Evolutionary conservation across 2,797 vertebrate species (phyloP).

Genomic region (Carduelis carduelis): DNA sequence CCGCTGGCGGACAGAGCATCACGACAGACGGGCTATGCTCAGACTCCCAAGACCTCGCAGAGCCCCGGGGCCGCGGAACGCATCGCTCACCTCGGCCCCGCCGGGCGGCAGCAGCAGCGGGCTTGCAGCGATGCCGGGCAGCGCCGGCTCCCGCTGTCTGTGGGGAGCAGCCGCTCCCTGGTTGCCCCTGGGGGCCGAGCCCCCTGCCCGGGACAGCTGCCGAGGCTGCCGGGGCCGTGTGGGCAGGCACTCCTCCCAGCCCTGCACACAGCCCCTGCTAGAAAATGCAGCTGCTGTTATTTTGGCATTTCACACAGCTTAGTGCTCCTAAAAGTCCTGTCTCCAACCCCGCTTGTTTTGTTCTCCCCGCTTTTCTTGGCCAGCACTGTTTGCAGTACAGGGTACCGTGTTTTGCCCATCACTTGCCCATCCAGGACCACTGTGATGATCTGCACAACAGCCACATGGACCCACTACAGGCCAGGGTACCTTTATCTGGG

Average conservation of each 20-base stretch:
- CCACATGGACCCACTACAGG: background rate
- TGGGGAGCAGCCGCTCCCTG: background rate
- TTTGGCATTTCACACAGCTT: background rate
- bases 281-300: background rate
- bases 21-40: background rate
- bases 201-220: background rate
- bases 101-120: background rate
- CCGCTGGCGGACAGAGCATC: background rate
- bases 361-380: background rate
- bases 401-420: fast-evolving
- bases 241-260: background rate
- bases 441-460: background rate
- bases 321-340: background rate
- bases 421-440: background rate
- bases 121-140: background rate
- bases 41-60: background rate
- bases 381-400: background rate
- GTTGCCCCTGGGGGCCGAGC: background rate
- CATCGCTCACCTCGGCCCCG: background rate
- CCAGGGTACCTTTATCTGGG: fast-evolving
- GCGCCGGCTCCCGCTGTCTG: fast-evolving
- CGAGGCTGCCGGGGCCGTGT: fast-evolving
- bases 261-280: background rate
- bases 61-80: background rate
- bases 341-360: background rate